Evolutionary conservation across 2,797 vertebrate species (phyloP).

Genomic region (Myiothlypis chrysogaster): DNA sequence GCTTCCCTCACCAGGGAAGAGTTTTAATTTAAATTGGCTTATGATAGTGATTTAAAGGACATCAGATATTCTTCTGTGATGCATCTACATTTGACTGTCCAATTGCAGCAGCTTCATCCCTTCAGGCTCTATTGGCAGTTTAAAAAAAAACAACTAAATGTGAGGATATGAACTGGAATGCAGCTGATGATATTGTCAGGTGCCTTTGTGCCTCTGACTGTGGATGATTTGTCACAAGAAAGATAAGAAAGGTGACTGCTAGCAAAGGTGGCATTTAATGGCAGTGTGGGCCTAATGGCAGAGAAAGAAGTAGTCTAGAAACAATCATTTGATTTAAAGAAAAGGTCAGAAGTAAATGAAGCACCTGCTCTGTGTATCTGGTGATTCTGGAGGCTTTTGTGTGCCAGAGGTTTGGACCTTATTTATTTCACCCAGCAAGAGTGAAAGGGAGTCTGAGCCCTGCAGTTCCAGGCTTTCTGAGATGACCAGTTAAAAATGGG

Average conservation of each 20-base stretch:
- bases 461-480: not conserved
- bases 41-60: not conserved
- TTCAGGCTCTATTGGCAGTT: not conserved
- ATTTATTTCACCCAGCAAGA: not conserved
- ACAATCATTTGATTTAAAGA: not conserved
- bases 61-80: not conserved
- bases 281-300: not conserved
- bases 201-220: not conserved
- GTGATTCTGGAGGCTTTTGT: not conserved
- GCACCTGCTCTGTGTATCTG: accelerated
- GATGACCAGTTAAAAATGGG: not conserved
- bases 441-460: not conserved
- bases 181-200: not conserved
- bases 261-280: not conserved
- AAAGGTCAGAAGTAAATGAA: not conserved
- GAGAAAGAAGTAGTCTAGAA: not conserved
- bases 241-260: not conserved
- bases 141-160: not conserved
- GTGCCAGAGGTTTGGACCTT: not conserved
- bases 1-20: not conserved
- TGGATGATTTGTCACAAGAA: not conserved
- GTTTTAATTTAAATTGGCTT: not conserved
- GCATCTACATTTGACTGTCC: not conserved
- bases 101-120: not conserved
- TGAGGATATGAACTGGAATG: not conserved